Evolutionary conservation across 2,888 invertebrate genomes (phyloP).

Genomic region (Tachina lurida): DNA sequence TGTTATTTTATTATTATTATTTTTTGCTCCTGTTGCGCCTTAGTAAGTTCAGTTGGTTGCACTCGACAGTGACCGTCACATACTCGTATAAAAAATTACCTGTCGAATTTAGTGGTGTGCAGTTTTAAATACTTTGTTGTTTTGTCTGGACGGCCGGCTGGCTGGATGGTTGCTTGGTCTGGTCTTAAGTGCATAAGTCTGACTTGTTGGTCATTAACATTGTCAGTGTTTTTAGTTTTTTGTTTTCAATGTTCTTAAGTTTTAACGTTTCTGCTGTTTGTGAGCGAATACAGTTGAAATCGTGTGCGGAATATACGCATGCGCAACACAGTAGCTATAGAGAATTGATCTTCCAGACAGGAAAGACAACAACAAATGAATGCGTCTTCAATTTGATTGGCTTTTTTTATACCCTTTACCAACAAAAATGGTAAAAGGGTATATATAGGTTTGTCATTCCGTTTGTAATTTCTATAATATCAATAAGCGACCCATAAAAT

Average conservation of each 20-base stretch:
- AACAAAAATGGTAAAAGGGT: too few species aligned
- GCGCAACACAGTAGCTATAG: constrained; percentile 74
- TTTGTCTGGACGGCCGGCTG: constrained; percentile 40
- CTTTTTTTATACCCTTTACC: too few species aligned
- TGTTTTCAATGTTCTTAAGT: constrained; percentile 32
- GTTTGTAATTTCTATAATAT: too few species aligned
- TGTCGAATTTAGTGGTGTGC: constrained; percentile 66
- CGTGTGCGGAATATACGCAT: constrained; percentile 64
- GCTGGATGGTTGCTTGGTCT: constrained; percentile 24
- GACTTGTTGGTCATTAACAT: constrained; percentile 58
- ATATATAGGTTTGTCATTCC: too few species aligned
- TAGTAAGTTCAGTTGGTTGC: constrained; percentile 52
- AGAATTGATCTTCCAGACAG: constrained; percentile 65
- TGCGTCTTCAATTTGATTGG: constrained; percentile 66
- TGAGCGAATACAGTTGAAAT: background rate
- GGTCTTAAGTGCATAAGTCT: constrained; percentile 43
- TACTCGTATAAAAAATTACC: constrained; percentile 72
- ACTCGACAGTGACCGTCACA: constrained; percentile 52
- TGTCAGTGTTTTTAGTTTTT: constrained; percentile 48
- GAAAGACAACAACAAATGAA: constrained; percentile 67
- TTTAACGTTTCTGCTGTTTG: constrained; percentile 17
- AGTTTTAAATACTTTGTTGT: constrained; percentile 59
- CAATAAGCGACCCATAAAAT: too few species aligned
- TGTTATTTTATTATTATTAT: background rate
- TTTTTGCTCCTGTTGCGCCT: constrained; percentile 43